A percentile compares a stretch with the other conserved stretches of the same genome.
These are phyloP conservation scores for Trissolcus basalis DNA, from an alignment of 1,140 invertebrate species.

Conservation along the genomic window DNA sequence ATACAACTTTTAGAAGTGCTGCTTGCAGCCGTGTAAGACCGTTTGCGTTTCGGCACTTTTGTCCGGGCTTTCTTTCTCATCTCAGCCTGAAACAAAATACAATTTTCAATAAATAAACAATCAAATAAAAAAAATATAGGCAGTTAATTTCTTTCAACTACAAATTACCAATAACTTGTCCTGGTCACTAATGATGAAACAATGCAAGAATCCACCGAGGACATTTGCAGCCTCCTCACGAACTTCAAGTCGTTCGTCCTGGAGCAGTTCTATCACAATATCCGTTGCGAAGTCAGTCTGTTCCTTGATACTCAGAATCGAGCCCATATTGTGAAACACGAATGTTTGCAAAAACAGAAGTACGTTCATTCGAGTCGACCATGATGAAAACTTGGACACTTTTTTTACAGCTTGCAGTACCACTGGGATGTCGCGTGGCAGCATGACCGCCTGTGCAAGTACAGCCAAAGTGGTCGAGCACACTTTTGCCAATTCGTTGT, in stretches of 20 bases:
- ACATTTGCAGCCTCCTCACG: conserved; percentile 88
- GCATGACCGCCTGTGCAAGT: conserved; percentile 79
- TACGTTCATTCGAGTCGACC: conserved; percentile 85
- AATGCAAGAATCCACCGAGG: conserved; percentile 91
- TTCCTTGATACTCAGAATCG: conserved; percentile 78
- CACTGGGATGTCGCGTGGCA: conserved; percentile 75
- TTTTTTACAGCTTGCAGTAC: conserved; percentile 75
- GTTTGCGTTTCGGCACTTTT: conserved; percentile 66
- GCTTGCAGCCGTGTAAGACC: conserved; percentile 23
- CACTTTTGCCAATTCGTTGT: conserved; percentile 86
- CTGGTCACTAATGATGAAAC: conserved; percentile 82
- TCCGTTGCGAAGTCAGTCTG: conserved; percentile 78
- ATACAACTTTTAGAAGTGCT: neutral
- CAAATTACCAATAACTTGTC: conserved; percentile 78
- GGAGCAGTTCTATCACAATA: conserved; percentile 81
- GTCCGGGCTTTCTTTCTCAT: conserved; percentile 77
- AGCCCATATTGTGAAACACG: conserved; percentile 90
- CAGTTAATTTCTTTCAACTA: too few species aligned
- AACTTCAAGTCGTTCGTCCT: conserved; percentile 85
- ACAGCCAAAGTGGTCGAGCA: conserved; percentile 81
- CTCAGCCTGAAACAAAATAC: conserved; percentile 72
- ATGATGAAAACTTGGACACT: conserved; percentile 80
- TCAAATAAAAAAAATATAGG: conserved; percentile 27
- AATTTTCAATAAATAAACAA: conserved; percentile 35
- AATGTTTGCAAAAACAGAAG: conserved; percentile 87